phyloP scores from a whole-genome alignment of 2,113 vertebrate genomes.

The Erythrocercus mccallii region DNA sequence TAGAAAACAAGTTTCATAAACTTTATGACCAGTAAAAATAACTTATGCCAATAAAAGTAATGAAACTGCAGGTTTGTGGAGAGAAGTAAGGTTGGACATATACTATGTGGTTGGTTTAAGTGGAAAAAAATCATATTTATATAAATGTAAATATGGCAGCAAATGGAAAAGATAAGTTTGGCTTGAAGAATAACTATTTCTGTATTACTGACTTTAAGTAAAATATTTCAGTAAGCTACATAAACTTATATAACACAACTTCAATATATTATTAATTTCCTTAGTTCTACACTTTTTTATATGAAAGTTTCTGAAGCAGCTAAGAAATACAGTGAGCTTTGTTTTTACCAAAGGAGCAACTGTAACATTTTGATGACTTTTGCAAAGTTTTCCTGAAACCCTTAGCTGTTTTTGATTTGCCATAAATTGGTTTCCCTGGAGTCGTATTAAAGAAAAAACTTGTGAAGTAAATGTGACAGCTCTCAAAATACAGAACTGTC shows the following conservation, averaged over 20 bases:
- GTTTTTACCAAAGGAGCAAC: background rate
- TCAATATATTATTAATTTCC: background rate
- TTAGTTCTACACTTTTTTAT: background rate
- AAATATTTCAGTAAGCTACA: background rate
- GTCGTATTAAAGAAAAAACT: background rate
- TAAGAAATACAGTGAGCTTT: background rate
- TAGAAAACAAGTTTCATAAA: background rate
- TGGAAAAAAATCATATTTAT: fast-evolving
- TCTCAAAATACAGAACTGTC: background rate
- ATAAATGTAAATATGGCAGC: background rate
- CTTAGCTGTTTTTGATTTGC: background rate
- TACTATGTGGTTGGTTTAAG: background rate
- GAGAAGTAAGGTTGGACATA: background rate
- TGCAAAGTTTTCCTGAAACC: background rate
- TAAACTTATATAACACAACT: background rate
- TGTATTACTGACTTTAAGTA: background rate
- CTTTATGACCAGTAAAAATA: background rate
- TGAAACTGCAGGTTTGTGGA: background rate
- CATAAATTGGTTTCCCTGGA: background rate
- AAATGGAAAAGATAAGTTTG: background rate
- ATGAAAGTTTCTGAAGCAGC: background rate
- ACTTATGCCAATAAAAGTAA: background rate
- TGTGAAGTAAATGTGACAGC: background rate
- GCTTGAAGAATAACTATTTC: background rate
- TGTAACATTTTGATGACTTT: background rate